Percentiles rank a stretch among this genome's conserved stretches.
phyloP scores from a whole-genome alignment of 2,113 vertebrate species.

The Myrmecobius fasciatus region DNA sequence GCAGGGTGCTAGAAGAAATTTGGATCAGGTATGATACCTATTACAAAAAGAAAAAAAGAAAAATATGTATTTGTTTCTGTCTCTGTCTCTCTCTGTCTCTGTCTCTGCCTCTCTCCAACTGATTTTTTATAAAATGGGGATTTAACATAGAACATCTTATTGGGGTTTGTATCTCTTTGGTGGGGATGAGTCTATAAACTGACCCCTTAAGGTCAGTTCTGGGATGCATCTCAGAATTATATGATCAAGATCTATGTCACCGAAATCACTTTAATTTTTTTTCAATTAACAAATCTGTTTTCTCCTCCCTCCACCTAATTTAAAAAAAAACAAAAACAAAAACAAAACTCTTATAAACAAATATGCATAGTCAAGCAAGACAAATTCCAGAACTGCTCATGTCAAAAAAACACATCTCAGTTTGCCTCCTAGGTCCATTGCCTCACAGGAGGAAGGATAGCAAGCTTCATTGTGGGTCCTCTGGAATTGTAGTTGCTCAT shows the following conservation, averaged over 20 bases:
- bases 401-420: neutral
- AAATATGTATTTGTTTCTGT: neutral
- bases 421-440: neutral
- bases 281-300: neutral
- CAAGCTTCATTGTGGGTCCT: neutral
- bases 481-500: neutral
- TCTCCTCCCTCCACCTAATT: no score
- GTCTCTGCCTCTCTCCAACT: no score
- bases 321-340: neutral
- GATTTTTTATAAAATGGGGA: neutral
- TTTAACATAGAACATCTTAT: neutral
- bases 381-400: neutral
- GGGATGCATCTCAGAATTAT: neutral
- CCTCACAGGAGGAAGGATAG: neutral
- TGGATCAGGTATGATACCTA: constrained; percentile 87
- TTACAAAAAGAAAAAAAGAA: constrained; percentile 66
- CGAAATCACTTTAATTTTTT: neutral
- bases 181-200: neutral
- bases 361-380: neutral
- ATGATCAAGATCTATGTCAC: neutral
- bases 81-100: no score
- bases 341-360: neutral
- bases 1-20: constrained; percentile 80
- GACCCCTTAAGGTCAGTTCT: neutral
- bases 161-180: neutral